Base-by-base conservation (phyloP, 2,797 vertebrate genomes). In the Decapterus maruadsi region DNA sequence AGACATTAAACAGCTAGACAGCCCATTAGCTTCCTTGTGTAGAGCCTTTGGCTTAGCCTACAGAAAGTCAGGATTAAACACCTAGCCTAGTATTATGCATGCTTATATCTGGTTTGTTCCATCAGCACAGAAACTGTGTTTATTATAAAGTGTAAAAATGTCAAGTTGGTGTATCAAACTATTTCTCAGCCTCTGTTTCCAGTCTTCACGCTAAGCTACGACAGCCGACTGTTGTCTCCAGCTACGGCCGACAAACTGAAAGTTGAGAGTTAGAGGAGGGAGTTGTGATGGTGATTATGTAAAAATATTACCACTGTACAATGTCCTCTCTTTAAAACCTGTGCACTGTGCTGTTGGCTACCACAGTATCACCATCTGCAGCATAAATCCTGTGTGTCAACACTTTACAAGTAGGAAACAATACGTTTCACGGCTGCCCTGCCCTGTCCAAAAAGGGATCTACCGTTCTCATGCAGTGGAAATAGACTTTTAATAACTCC, bases 401-500 rank as follows among this genome's bases (percentile, higher is more conserved):
- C n/a, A 2, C 57, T 62, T 46, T 9, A 45, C 48, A 48, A 40
- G 8, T 14, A 34, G 10, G 45, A 71, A 79, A 76, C 19, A 38
- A 31, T n/a, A 20, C 20, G 26, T 55, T 72, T 58, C 1, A 54
- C 43, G 20, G 19, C 1, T 43, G n/a, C 38, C 48, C 31, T 26
- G 19, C 19, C 20, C 6, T 58, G 1, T 65, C 31, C 1, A 40
- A 86, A 60, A 70, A 22, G 53, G 68, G 65, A 75, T 82, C 59
- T 74, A 56, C 1, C 20, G 3, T 53, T 69, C 22, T 38, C 43
- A 64, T 58, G 64, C 2, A n/a, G 36, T 69, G 51, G 19, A 81
- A 87, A 87, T 63, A 50, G 62, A 75, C 45, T 26, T 76, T 78
- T 31, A 82, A 83, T 57, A 71, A 62, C 66, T 70, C 54, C 3